These are phyloP conservation scores for Podocnemis expansa DNA, from an alignment of 2,113 vertebrate species.

Conservation along the genomic window DNA sequence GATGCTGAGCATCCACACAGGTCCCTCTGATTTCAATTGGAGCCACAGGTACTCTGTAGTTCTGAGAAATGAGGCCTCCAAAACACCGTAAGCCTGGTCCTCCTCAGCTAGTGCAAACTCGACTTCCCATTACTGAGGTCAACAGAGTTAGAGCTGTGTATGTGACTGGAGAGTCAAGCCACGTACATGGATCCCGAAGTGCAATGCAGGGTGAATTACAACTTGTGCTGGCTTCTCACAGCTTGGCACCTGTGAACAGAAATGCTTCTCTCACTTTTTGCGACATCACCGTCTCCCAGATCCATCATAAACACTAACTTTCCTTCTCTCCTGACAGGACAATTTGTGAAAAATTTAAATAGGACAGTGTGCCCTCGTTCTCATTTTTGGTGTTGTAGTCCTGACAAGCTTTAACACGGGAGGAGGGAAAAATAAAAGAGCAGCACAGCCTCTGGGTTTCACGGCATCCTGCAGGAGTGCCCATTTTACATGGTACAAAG, in stretches of 20 bases:
- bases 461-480: slow-evolving; percentile 48
- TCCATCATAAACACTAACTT: slow-evolving; percentile 51
- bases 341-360: slow-evolving; percentile 55
- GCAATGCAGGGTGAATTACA: not conserved
- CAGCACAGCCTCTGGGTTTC: slow-evolving; percentile 51
- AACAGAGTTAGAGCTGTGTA: not conserved
- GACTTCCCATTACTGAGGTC: not conserved
- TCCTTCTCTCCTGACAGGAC: slow-evolving; percentile 57
- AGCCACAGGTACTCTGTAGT: not conserved
- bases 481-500: slow-evolving; percentile 68
- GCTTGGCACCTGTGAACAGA: not conserved
- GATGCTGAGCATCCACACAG: not conserved
- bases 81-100: not conserved
- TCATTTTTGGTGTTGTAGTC: slow-evolving; percentile 49
- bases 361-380: slow-evolving; percentile 21
- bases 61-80: not conserved
- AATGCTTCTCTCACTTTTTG: fast-evolving
- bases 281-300: fast-evolving
- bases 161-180: fast-evolving
- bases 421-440: slow-evolving; percentile 55
- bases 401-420: slow-evolving; percentile 62
- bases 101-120: not conserved
- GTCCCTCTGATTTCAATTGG: not conserved
- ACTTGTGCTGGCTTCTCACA: fast-evolving
- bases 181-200: not conserved